These are phyloP conservation scores for Ochropleura plecta DNA, from an alignment of 2,888 invertebrate species.

Conservation along the genomic window DNA sequence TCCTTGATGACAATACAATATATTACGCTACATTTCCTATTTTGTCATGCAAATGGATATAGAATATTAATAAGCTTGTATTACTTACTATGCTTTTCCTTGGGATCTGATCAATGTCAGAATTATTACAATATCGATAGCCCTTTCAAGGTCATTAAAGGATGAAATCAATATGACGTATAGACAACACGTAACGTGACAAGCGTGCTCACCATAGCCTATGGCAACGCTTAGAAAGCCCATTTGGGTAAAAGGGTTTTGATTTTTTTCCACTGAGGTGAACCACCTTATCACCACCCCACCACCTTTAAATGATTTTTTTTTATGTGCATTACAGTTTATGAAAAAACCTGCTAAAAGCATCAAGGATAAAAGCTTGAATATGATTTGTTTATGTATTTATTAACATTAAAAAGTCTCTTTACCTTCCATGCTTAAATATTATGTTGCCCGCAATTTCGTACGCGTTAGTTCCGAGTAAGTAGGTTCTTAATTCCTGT, in stretches of 20 bases:
- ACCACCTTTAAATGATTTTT: background rate
- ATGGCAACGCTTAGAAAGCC: too few relatives aligned
- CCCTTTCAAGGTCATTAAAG: background rate
- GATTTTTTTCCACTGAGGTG: background rate
- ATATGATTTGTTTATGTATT: background rate
- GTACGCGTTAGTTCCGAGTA: too few relatives aligned
- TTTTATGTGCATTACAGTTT: background rate
- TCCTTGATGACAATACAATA: conserved; percentile 33
- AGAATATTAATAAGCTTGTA: conserved; percentile 42
- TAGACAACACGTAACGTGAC: too few relatives aligned
- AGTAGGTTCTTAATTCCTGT: too few relatives aligned
- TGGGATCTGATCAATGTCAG: conserved; percentile 13
- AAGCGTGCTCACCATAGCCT: too few relatives aligned
- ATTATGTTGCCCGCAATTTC: too few relatives aligned
- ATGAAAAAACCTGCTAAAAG: conserved; percentile 11
- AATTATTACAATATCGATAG: conserved; percentile 18
- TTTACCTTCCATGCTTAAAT: background rate
- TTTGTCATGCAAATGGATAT: conserved; percentile 16
- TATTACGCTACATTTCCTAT: conserved; percentile 35
- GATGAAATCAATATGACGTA: background rate
- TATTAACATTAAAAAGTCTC: background rate
- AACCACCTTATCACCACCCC: too few relatives aligned
- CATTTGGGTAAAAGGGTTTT: background rate
- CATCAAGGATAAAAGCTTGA: background rate
- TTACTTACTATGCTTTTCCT: conserved; percentile 25